Percentiles rank a stretch among this genome's conserved stretches.
These are phyloP conservation scores for Ephydatia muelleri DNA, from an alignment of 37 sponge, comb jelly and placozoan species.

Conservation along the genomic window DNA sequence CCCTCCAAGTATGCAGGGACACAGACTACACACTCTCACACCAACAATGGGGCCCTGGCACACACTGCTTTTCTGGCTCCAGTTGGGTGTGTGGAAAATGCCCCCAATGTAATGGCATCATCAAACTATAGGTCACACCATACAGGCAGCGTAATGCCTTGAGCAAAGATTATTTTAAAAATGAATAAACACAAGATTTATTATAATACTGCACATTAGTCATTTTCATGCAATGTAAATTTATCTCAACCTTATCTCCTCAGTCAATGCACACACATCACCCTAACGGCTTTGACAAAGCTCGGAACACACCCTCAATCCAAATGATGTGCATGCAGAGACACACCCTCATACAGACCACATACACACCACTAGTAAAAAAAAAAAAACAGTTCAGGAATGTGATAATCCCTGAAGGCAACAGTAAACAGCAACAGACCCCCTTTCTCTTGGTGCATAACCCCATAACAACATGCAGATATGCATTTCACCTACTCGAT, in stretches of 20 bases:
- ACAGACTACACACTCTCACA: not conserved
- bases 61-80: not conserved
- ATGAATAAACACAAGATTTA: too few relatives aligned
- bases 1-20: not conserved
- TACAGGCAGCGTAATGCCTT: too few relatives aligned
- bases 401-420: not conserved
- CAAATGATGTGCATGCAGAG: not conserved
- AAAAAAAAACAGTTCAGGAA: not conserved
- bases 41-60: not conserved
- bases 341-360: not conserved
- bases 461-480: not conserved
- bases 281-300: too few relatives aligned
- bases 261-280: too few relatives aligned
- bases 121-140: not conserved
- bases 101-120: not conserved
- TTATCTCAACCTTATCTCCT: too few relatives aligned
- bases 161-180: too few relatives aligned
- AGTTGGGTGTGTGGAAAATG: not conserved
- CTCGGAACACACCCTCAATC: too few relatives aligned
- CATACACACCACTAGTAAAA: not conserved
- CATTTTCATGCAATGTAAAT: too few relatives aligned
- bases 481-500: slow-evolving; percentile 39
- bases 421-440: not conserved
- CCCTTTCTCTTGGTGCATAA: not conserved
- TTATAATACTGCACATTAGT: too few relatives aligned